Evolutionary conservation across 2,113 vertebrate genomes (phyloP).

Genomic region (Fukomys damarensis): DNA sequence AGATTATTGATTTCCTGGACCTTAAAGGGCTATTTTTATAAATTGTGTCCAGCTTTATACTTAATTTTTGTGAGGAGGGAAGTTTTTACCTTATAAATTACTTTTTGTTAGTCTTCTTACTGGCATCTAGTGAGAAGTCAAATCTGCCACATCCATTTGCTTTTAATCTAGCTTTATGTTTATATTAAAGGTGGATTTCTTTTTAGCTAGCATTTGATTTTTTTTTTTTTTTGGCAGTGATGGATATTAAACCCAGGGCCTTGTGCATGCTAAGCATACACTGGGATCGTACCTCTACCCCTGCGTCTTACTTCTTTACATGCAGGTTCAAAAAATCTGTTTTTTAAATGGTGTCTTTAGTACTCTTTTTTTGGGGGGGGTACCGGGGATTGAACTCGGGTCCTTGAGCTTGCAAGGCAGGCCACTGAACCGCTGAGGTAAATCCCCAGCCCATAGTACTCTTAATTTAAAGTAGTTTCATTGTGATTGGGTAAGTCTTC

Average conservation of each 20-base stretch:
- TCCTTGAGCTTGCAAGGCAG: no score
- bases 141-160: background rate
- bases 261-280: background rate
- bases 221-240: background rate
- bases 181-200: constrained; percentile 34
- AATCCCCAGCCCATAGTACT: no score
- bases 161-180: constrained; percentile 9
- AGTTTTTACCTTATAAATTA: background rate
- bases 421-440: no score
- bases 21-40: background rate
- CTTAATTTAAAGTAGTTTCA: constrained; percentile 22
- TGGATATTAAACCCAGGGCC: background rate
- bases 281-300: background rate
- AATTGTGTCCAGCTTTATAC: constrained; percentile 38
- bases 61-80: background rate
- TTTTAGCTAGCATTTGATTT: background rate
- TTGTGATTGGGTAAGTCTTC: background rate
- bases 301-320: background rate
- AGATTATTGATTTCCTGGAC: background rate
- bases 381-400: no score
- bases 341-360: constrained; percentile 48
- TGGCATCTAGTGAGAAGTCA: background rate
- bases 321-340: constrained; percentile 6
- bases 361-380: no score
- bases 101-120: background rate